These are phyloP conservation scores for Euglossa dilemma DNA, from an alignment of 1,140 invertebrate genomes.

Conservation along the genomic window DNA sequence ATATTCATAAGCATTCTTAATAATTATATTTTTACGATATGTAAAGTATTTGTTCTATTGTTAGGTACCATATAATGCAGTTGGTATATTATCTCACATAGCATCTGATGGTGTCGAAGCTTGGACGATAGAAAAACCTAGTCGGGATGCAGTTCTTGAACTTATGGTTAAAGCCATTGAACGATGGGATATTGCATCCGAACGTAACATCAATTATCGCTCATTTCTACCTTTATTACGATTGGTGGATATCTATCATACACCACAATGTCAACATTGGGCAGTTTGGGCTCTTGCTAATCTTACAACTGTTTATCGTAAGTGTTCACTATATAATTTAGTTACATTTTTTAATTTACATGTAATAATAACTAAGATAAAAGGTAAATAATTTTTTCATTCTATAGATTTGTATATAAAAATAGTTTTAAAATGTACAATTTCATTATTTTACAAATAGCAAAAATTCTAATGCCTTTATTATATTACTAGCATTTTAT, in stretches of 20 bases:
- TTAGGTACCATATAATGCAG: conserved; percentile 97
- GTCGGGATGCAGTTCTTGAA: conserved; percentile 88
- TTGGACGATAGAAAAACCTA: conserved; percentile 90
- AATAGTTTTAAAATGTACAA: neutral
- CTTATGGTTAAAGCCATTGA: conserved; percentile 92
- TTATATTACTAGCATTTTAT: too few relatives aligned
- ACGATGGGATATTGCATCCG: conserved; percentile 92
- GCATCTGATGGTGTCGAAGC: conserved; percentile 93
- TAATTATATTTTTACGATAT: neutral
- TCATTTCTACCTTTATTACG: conserved; percentile 96
- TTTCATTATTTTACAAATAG: neutral
- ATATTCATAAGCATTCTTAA: conserved; percentile 22
- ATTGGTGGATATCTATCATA: conserved; percentile 90
- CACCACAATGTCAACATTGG: conserved; percentile 96
- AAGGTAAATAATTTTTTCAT: neutral
- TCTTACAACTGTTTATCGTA: conserved; percentile 95
- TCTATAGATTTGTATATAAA: neutral
- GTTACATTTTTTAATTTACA: conserved; percentile 4
- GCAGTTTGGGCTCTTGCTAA: conserved; percentile 99
- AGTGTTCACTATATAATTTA: conserved; percentile 79
- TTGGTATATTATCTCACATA: conserved; percentile 97
- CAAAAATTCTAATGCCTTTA: too few relatives aligned
- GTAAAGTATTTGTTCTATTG: neutral
- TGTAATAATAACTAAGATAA: too few relatives aligned
- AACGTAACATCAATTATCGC: conserved; percentile 98